Base-by-base conservation (phyloP, 1,140 invertebrate genomes). In the Leguminivora glycinivorella region DNA sequence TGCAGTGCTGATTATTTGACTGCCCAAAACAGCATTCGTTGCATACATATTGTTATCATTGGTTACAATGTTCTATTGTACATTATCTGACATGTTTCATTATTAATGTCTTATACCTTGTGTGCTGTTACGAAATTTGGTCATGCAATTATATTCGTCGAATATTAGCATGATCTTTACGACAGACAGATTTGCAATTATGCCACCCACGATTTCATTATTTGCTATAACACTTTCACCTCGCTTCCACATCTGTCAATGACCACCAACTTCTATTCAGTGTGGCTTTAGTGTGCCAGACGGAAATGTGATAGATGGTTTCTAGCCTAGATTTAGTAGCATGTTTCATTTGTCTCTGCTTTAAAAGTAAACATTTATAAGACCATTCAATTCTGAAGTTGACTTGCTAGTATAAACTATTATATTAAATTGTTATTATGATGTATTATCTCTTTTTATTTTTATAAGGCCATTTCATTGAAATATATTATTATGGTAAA, bases 191-290 rank as follows among this genome's bases (percentile, higher is more conserved):
- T 77, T 82, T 74, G 75, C 75, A 77, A 82, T 63, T 63, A 74
- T 72, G 63, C 68, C 75, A 78, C 77, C 79, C 75, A 77, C 77
- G 60, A 52, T 68, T 14, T 72, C 31, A 75, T 80, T 76, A 76
- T 75, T 78, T 77, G 72, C 74, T 72, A 77, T 76, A 68, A 66
- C 56, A 77, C 83, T 87, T 87, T 87, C 83, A 77, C 84, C 75
- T 69, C 69, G 26, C 52, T 69, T 70, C 68, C 71, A 68, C 22
- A 67, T 73, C 40, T 72, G 69, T 68, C 74, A 74, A 72, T 77
- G 70, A 77, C 72, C 60, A 77, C 68, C 72, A 47, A 67, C 56
- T 69, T 43, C 56, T 63, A 69, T 72, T 72, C 47, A 25, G 9
- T 22, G 31, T 26, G 66, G 34, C 14, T 63, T 63, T 29, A 63